Percentiles rank a stretch among this genome's conserved stretches.
Conservation (phyloP, 1,140 invertebrate genomes). For the Pteromalus puparum region DNA sequence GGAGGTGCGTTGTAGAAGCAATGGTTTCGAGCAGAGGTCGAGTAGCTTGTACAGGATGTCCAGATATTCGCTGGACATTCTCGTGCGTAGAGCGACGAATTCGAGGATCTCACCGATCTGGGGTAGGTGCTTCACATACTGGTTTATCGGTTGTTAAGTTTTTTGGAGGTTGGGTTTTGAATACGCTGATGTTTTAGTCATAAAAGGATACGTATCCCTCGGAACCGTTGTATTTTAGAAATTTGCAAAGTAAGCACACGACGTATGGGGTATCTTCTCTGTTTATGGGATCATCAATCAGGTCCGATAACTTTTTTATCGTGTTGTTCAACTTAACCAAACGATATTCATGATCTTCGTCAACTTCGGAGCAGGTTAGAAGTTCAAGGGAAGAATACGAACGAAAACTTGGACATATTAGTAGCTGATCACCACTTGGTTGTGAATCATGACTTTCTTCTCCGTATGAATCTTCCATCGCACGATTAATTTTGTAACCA, state of each 20-base stretch:
- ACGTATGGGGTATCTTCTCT: neutral
- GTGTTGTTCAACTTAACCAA: constrained; percentile 32
- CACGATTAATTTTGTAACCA: no score
- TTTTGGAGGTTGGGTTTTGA: neutral
- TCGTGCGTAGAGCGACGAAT: constrained; percentile 57
- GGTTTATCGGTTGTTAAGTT: constrained; percentile 1
- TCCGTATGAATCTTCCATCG: neutral
- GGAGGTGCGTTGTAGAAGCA: constrained; percentile 58
- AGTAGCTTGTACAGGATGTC: constrained; percentile 59
- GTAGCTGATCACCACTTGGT: neutral
- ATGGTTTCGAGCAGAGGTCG: constrained; percentile 55
- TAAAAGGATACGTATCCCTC: constrained; percentile 67
- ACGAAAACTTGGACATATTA: constrained; percentile 1
- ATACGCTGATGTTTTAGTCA: neutral
- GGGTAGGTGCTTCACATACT: constrained; percentile 63
- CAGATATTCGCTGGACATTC: constrained; percentile 54
- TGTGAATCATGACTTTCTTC: constrained; percentile 35
- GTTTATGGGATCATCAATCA: constrained; percentile 24
- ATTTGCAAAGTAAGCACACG: constrained; percentile 11
- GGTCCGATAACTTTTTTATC: constrained; percentile 32
- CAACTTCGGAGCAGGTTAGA: neutral
- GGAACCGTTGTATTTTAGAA: constrained; percentile 29
- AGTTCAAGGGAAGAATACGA: constrained; percentile 32
- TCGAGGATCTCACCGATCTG: constrained; percentile 60
- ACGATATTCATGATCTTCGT: constrained; percentile 26